Evolutionary conservation across 2,888 invertebrate genomes (phyloP).

Genomic region (Xanthia togata): DNA sequence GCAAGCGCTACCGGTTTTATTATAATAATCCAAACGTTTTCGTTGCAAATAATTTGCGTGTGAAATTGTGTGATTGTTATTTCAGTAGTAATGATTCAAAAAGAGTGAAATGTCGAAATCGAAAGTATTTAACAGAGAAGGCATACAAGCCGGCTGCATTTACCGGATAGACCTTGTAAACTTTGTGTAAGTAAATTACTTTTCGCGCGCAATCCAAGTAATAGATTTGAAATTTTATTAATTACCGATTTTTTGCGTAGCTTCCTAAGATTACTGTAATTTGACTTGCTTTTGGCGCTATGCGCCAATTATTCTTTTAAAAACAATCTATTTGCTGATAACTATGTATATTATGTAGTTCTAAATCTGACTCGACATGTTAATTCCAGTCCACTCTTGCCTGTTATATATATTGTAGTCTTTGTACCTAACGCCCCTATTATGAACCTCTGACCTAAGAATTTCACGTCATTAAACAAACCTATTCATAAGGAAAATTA

Average conservation of each 20-base stretch:
- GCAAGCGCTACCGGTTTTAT: background rate
- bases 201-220: slow-evolving; percentile 58
- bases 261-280: background rate
- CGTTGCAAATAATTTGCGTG: background rate
- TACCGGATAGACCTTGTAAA: slow-evolving; percentile 90
- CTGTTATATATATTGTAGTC: background rate
- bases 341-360: too few relatives aligned
- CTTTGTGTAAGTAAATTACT: slow-evolving; percentile 88
- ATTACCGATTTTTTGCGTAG: background rate
- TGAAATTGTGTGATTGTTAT: slow-evolving; percentile 18
- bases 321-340: background rate
- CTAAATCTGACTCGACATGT: background rate
- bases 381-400: background rate
- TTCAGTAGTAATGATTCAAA: slow-evolving; percentile 30
- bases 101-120: slow-evolving; percentile 78
- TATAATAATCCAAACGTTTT: slow-evolving; percentile 9
- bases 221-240: background rate
- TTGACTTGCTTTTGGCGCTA: background rate
- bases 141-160: slow-evolving; percentile 86
- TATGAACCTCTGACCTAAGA: background rate
- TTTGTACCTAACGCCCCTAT: background rate
- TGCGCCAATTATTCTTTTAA: background rate
- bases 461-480: background rate
- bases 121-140: slow-evolving; percentile 71
- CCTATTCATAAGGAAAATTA: background rate